Base-by-base conservation (phyloP, 37 sponge, comb jelly and placozoan species). In the Halichondria panicea region DNA sequence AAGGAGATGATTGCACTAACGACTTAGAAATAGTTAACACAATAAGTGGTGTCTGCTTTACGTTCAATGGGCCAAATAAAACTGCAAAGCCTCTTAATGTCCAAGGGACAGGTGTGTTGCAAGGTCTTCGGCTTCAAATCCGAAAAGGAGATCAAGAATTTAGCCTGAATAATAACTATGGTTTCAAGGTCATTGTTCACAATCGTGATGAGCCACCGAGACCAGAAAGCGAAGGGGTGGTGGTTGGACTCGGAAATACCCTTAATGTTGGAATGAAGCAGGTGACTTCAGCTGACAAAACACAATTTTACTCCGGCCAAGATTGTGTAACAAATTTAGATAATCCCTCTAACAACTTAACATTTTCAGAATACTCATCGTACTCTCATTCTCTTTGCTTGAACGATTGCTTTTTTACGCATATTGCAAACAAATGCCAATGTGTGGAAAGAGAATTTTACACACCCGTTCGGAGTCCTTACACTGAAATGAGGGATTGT, bases 161-260 rank as follows among this genome's bases (percentile, higher is more conserved):
- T 27, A 28, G 54, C 40, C 27, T 59, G 13, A 7, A 4, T 8
- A 38, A 30, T 37, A 30, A 73, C 37, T 38, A 9, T 73, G 74
- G 74, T n/a, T 56, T 39, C 8, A 22, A 60, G 11, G 30, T 73
- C 21, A 22, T 58, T 58, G 37, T 73, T 12, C 74, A 73, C 74
- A 56, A 56, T 57, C 74, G 30, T 8, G 74, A 73, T 40, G 74
- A 59, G 22, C 41, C 18, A 2, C 74, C 74, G 19, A 6, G 40
- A 35, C 60, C 60, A 59, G 74, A 56, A 40, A 1, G 18, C 56
- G 43, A 73, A 38, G 74, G 74, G 4, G 37, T 73, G 36, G 74
- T 43, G 4, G 74, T 73, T 2, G 60, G 43, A 38, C 60, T 40
- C 2, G 22, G 38, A 24, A 2, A 41, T 8, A 58, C 60, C 58